Conservation (phyloP, 2,113 vertebrate species). For the Murina feae region DNA sequence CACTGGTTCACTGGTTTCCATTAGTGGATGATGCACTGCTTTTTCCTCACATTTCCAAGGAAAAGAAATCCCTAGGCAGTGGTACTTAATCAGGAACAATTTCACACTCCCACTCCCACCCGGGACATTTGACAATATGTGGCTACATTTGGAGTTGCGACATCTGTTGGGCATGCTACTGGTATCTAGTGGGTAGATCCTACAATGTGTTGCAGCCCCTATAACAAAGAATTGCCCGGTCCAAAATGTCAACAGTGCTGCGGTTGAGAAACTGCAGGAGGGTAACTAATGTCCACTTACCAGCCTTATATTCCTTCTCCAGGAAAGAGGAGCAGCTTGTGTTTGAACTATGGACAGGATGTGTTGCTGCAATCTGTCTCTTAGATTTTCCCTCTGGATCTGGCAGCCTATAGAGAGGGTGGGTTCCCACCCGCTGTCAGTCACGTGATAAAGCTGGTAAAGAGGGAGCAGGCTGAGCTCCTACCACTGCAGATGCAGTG, state of each 20-base stretch:
- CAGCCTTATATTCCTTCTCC: not conserved
- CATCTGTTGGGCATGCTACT: not conserved
- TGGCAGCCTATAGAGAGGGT: not conserved
- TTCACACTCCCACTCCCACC: not conserved
- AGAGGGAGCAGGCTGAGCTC: not conserved
- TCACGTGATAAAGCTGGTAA: conserved; percentile 22
- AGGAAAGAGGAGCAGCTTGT: not conserved
- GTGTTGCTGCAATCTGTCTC: not conserved
- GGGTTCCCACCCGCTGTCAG: conserved; percentile 38
- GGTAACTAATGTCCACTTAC: not conserved
- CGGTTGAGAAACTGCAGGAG: not conserved
- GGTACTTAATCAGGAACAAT: not conserved
- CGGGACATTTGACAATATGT: not conserved
- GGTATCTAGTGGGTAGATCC: not conserved
- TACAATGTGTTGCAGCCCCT: not conserved
- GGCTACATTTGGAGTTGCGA: not conserved
- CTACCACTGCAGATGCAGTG: not conserved
- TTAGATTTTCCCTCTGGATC: conserved; percentile 30
- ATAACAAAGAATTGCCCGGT: not conserved
- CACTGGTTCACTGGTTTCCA: not conserved
- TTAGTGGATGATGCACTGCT: not conserved
- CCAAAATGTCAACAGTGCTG: not conserved
- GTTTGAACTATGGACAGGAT: conserved; percentile 1
- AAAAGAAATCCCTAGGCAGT: not conserved
- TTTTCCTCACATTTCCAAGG: not conserved